A percentile compares a stretch with the other conserved stretches of the same genome.
These are phyloP conservation scores for Cynocephalus volans DNA, from an alignment of 2,113 vertebrate genomes.

Conservation along the genomic window DNA sequence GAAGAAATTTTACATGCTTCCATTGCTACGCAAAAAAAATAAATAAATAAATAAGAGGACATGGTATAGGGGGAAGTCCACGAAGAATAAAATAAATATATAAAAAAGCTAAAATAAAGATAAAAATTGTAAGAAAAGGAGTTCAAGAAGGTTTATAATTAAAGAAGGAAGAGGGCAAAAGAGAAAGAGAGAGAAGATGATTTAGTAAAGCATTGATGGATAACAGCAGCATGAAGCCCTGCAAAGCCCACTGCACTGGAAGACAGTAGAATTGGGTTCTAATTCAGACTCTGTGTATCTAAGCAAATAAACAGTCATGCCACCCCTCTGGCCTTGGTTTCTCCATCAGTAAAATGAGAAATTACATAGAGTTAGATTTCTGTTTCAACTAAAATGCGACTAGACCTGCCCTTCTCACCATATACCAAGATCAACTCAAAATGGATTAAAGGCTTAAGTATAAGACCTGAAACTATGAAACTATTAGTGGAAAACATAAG, in stretches of 20 bases:
- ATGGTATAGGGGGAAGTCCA: neutral
- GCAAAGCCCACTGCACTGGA: neutral
- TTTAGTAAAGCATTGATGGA: neutral
- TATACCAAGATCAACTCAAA: too few relatives aligned
- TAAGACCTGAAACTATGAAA: too few relatives aligned
- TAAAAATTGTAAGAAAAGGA: neutral
- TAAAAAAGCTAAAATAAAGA: neutral
- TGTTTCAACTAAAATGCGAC: neutral
- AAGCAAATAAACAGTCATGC: neutral
- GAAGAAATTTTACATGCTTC: neutral
- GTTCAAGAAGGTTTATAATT: neutral
- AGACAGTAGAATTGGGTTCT: neutral
- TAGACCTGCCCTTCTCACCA: too few relatives aligned
- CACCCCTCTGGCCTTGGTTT: neutral
- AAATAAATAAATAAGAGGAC: slow-evolving; percentile 17
- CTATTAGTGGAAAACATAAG: too few relatives aligned
- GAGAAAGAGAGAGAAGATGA: neutral
- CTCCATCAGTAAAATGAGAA: neutral
- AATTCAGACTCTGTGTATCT: neutral
- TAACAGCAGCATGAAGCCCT: neutral
- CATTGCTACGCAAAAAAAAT: neutral
- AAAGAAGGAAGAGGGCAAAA: neutral
- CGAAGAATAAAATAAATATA: neutral
- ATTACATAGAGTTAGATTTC: neutral
- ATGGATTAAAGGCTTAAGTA: too few relatives aligned